Evolutionary conservation across 2,888 invertebrate genomes (phyloP).

Genomic region (Apamea monoglypha): DNA sequence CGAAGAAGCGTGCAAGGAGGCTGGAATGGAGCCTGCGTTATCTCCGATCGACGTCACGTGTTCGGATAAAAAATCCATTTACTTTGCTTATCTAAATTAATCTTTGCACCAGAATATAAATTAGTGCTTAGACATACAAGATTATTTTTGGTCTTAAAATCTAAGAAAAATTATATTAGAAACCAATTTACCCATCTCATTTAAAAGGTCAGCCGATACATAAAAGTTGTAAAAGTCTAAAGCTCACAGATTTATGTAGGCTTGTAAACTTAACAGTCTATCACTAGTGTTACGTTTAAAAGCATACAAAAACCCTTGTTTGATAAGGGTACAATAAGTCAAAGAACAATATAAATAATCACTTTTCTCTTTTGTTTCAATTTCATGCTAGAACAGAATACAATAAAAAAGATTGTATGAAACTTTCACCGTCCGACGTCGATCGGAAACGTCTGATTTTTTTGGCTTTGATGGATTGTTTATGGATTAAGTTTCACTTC

Average conservation of each 20-base stretch:
- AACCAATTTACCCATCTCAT: background rate
- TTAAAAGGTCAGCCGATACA: background rate
- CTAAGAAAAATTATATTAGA: background rate
- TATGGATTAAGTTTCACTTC: conserved; percentile 65
- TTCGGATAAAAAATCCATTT: conserved; percentile 54
- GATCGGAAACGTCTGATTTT: conserved; percentile 62
- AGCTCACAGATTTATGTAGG: background rate
- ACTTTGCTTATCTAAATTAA: conserved; percentile 43
- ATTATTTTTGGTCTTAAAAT: background rate
- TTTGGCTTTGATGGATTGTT: conserved; percentile 72
- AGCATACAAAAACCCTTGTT: conserved; percentile 9
- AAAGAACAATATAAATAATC: conserved; percentile 37
- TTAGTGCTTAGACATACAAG: background rate
- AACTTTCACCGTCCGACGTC: conserved; percentile 45
- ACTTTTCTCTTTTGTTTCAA: conserved; percentile 38
- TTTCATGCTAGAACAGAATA: conserved; percentile 41
- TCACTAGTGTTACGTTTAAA: background rate
- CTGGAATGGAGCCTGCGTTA: conserved; percentile 56
- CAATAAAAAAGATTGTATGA: conserved; percentile 36
- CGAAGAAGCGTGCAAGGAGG: conserved; percentile 26
- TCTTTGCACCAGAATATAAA: conserved; percentile 19
- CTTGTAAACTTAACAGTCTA: too few species aligned
- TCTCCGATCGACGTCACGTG: conserved; percentile 62
- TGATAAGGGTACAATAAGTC: conserved; percentile 10
- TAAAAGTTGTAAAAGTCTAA: background rate